Conservation (phyloP, 2,888 invertebrate species). For the Rhagophthalmus giganteus region DNA sequence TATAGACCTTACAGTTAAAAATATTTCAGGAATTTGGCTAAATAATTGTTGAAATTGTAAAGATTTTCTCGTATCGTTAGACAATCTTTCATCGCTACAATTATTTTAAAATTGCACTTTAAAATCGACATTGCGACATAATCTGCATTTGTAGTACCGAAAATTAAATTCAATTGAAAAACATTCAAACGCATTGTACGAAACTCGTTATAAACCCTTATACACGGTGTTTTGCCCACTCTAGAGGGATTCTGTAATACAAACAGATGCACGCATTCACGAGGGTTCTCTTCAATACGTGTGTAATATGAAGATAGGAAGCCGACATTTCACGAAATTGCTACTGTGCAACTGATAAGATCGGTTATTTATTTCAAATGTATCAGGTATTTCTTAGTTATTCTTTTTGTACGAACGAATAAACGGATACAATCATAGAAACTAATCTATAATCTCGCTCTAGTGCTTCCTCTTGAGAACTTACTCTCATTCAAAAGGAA, state of each 20-base stretch:
- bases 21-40: too few relatives aligned
- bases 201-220: constrained; percentile 20
- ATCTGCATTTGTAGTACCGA: too few relatives aligned
- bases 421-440: constrained; percentile 46
- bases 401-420: constrained; percentile 24
- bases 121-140: too few relatives aligned
- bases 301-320: constrained; percentile 39
- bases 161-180: too few relatives aligned
- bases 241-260: constrained; percentile 11
- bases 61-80: too few relatives aligned
- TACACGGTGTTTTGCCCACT: constrained; percentile 11
- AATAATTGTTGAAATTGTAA: too few relatives aligned
- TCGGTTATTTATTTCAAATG: constrained; percentile 51
- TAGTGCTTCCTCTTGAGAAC: constrained; percentile 5
- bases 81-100: too few relatives aligned
- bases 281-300: constrained; percentile 29
- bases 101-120: too few relatives aligned
- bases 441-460: constrained; percentile 46
- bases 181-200: background rate
- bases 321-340: constrained; percentile 48
- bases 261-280: constrained; percentile 31
- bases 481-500: constrained; percentile 4
- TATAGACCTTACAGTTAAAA: too few relatives aligned
- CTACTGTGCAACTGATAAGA: constrained; percentile 51
- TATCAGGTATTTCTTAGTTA: constrained; percentile 39